Conservation (phyloP, 2,888 invertebrate species). For the Listrodromus nycthemerus region DNA sequence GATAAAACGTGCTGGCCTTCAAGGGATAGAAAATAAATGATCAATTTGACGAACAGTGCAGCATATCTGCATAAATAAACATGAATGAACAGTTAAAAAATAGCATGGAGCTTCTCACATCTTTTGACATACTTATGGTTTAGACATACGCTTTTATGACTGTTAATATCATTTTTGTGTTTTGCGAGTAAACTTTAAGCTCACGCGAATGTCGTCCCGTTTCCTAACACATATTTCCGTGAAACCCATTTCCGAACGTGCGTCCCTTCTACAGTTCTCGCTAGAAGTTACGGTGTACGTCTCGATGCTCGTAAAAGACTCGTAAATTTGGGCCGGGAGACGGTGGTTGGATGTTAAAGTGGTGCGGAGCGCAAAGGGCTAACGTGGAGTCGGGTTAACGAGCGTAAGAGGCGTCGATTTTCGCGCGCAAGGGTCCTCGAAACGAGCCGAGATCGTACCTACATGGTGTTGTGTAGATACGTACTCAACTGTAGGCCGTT, state of each 20-base stretch:
- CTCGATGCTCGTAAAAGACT: constrained; percentile 62
- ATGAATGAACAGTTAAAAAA: too few species aligned
- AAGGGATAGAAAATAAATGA: too few species aligned
- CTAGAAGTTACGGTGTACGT: constrained; percentile 56
- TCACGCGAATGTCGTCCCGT: constrained; percentile 28
- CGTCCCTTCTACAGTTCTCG: constrained; percentile 39
- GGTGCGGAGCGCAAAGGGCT: constrained; percentile 43
- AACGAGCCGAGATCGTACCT: constrained; percentile 30
- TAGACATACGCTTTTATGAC: too few species aligned
- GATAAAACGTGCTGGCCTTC: too few species aligned
- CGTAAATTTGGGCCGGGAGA: constrained; percentile 53
- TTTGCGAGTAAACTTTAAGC: constrained; percentile 27
- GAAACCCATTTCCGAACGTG: constrained; percentile 29
- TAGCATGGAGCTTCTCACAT: too few species aligned
- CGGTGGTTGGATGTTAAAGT: constrained; percentile 37
- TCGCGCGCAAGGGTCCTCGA: constrained; percentile 50
- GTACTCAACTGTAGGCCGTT: constrained; percentile 3
- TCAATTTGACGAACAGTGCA: too few species aligned
- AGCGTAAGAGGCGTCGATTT: constrained; percentile 64
- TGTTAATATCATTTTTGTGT: constrained; percentile 30
- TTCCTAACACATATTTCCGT: constrained; percentile 34
- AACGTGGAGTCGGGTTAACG: constrained; percentile 61
- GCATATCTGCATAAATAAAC: too few species aligned
- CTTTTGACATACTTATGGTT: too few species aligned
- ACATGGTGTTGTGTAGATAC: background rate